A percentile compares a stretch with the other conserved stretches of the same genome.
phyloP scores from a whole-genome alignment of 2,888 invertebrate genomes.

The Polyploca ridens region DNA sequence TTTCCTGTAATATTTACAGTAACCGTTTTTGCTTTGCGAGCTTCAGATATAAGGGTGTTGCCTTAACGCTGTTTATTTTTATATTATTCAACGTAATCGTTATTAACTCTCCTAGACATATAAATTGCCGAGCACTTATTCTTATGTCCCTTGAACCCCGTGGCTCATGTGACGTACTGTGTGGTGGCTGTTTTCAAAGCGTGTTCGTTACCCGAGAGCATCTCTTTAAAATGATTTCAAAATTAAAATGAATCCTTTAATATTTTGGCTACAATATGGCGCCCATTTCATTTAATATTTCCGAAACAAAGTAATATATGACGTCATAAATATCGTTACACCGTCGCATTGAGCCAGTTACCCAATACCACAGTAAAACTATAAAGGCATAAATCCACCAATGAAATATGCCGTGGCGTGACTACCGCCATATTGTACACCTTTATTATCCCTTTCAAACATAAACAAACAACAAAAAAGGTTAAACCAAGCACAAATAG shows the following conservation, averaged over 20 bases:
- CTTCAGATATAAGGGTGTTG: too few species aligned
- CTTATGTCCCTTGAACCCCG: too few species aligned
- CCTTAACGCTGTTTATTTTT: too few species aligned
- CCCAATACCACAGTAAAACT: conserved; percentile 59
- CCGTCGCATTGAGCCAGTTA: conserved; percentile 37
- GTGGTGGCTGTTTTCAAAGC: too few species aligned
- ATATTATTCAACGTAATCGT: too few species aligned
- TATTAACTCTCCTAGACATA: too few species aligned
- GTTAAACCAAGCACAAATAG: too few species aligned
- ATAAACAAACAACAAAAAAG: background rate
- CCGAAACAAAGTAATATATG: conserved; percentile 20
- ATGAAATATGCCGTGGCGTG: conserved; percentile 57
- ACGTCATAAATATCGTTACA: conserved; percentile 33
- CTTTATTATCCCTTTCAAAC: background rate
- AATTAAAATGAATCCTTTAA: background rate
- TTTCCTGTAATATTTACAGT: too few species aligned
- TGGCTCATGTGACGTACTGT: too few species aligned
- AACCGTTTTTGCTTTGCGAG: too few species aligned
- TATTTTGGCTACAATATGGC: background rate
- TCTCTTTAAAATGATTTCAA: background rate
- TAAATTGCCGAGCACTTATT: too few species aligned
- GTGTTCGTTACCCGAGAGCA: too few species aligned
- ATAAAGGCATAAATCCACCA: conserved; percentile 67
- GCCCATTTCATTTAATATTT: background rate
- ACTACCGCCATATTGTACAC: conserved; percentile 37